Conservation (phyloP, 2,113 vertebrate genomes). For the Sinocyclocheilus rhinocerous region DNA sequence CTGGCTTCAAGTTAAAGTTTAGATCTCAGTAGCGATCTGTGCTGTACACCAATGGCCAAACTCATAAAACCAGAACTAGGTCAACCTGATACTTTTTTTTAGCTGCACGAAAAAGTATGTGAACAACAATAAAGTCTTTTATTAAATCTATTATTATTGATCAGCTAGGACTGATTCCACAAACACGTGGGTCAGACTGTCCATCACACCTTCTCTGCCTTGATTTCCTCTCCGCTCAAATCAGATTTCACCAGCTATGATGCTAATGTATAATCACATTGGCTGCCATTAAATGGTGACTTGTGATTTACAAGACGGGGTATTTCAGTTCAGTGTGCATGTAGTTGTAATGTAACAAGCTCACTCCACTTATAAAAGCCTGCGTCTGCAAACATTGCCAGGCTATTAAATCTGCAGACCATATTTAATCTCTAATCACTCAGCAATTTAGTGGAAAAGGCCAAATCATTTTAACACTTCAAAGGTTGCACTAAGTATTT, state of each 20-base stretch:
- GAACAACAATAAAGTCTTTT: not conserved
- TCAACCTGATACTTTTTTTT: not conserved
- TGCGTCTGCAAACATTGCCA: conserved; percentile 11
- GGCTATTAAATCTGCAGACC: not conserved
- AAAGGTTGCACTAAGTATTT: not conserved
- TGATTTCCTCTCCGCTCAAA: conserved; percentile 23
- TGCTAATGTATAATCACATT: conserved; percentile 49
- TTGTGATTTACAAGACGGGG: conserved; percentile 32
- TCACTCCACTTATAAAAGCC: conserved; percentile 15
- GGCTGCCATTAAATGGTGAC: not conserved
- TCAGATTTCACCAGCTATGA: conserved; percentile 39
- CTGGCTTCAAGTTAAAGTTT: not conserved
- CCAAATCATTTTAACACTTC: conserved; percentile 4
- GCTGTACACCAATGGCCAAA: not conserved
- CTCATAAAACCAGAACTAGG: conserved; percentile 7
- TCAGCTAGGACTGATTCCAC: conserved; percentile 37
- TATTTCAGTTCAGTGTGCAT: not conserved
- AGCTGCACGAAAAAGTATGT: not conserved
- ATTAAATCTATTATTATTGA: conserved; percentile 51
- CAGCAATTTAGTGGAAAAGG: not conserved
- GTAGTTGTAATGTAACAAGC: conserved; percentile 26
- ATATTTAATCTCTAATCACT: conserved; percentile 25
- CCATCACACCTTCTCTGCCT: conserved; percentile 1
- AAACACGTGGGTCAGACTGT: conserved; percentile 38
- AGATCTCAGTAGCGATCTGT: not conserved